Base-by-base conservation (phyloP, 2,113 vertebrate species). In the Rhinolophus ferrumequinum region DNA sequence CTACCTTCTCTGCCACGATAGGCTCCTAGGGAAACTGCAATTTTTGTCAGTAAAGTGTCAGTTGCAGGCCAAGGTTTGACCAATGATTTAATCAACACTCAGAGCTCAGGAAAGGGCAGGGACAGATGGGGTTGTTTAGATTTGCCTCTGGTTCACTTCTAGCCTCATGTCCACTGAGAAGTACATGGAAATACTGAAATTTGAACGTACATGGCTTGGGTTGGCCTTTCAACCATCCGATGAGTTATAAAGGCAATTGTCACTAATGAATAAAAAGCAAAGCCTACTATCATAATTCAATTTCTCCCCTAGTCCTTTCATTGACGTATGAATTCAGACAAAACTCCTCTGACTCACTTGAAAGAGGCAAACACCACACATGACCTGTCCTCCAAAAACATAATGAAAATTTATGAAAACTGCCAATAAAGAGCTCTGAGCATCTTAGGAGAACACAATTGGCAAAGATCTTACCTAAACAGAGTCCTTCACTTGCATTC, bases 1-100 rank as follows among this genome's bases (percentile, higher is more conserved):
- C 35, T 28, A 77, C 73, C 67, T 92, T 92, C 24, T 52, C 26
- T 26, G 81, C 47, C 85, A 75, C 70, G 73, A 52, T 3, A 41
- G 41, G 66, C 76, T 75, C 66, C 50, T 50, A 92, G 52, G 47
- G 66, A 91, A 94, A 84, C 11, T 67, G 47, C 18, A 19, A 35
- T 82, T 93, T 88, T 38, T 66, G 52, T 95, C 85, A 84, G 88
- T 80, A 88, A 83, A 56, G 60, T 88, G 72, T 90, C 86, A 75
- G 28, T 90, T 77, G 93, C 9, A 35, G n/a, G 79, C 76, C 38
- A 72, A 95, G 18, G 44, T 44, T 26, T 85, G 83, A 54, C 7
- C 16, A 44, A 62, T 87, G 77, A 84, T 67, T 85, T 81, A 72
- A 95, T 79, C 91, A 73, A 41, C 33, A 54, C 24, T 19, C 60